Evolutionary conservation across 2,797 vertebrate species (phyloP), one percentile per base, ranked within the genome.

Genomic region (Alosa sapidissima): DNA sequence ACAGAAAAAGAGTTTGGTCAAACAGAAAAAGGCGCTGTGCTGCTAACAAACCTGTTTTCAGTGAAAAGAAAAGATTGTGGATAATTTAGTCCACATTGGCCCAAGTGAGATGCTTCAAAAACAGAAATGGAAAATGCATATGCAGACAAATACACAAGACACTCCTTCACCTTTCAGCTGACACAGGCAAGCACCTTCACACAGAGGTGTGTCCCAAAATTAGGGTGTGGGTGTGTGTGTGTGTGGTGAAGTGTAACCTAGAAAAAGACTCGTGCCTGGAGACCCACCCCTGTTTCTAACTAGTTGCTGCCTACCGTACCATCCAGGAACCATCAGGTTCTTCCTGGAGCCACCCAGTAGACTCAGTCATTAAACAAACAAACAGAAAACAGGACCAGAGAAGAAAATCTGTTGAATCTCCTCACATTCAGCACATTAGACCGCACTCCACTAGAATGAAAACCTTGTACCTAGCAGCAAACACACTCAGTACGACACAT

Each of bases 201-300:
- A 55, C 65, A 72, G 2, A 72, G 68, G 68, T 41, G 68, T 75
- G 68, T 78, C 36, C 72, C 36, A 78, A 78, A 47, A 78, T 21
- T 7, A 78, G 72, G 72, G 72, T 78, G 72, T 5, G 16, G n/a
- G n/a, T n/a, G 68, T 75, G 33, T 41, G 36, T 19, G 36, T 19
- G 68, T 47, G 72, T 78, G 41, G 36, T 47, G n/a, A 47, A 36
- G 36, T 16, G 4, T 78, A 21, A 47, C 72, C 72, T 78, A 47
- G 72, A 78, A 78, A 41, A 78, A 78, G 72, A 78, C 41, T 21
- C 72, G 8, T 78, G 14, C 41, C 72, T 78, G 16, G 72, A 36
- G 36, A 14, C 41, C 41, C 72, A 45, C 45, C 72, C 72, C 72
- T 45, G 72, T 78, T 47, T 47, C 28, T 78, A 45, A 47, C 72